Conservation (phyloP, 2,797 vertebrate genomes). For the Aratinga solstitialis region DNA sequence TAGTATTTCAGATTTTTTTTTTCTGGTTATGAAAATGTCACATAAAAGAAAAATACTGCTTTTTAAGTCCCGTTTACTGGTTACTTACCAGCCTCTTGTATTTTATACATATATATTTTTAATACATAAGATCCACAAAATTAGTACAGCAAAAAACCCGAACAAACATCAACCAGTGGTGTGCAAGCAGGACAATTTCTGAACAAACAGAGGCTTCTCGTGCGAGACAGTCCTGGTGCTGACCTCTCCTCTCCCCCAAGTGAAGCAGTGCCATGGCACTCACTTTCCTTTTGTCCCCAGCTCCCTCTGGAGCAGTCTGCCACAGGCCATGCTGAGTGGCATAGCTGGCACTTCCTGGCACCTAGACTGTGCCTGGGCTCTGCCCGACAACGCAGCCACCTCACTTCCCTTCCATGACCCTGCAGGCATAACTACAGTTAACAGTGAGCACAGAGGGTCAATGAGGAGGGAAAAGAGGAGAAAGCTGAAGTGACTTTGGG, state of each 20-base stretch:
- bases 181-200: constrained; percentile 62
- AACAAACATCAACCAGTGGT: constrained; percentile 67
- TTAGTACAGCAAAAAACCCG: constrained; percentile 72
- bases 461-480: not conserved
- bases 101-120: constrained; percentile 76
- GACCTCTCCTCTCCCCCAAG: not conserved
- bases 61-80: constrained; percentile 77
- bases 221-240: not conserved
- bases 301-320: not conserved
- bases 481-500: not conserved
- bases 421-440: fast-evolving
- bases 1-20: constrained; percentile 78
- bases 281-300: fast-evolving
- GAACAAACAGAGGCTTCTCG: not conserved
- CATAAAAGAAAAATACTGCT: constrained; percentile 83
- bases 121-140: constrained; percentile 78
- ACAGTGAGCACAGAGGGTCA: not conserved
- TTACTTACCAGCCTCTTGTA: constrained; percentile 65
- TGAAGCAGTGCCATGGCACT: not conserved
- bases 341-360: not conserved
- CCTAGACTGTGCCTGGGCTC: not conserved
- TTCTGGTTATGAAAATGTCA: constrained; percentile 82
- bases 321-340: not conserved
- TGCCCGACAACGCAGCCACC: not conserved
- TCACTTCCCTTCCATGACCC: not conserved